A percentile compares a stretch with the other conserved stretches of the same genome.
phyloP scores from a whole-genome alignment of 2,113 vertebrate species.

The Verasper variegatus region DNA sequence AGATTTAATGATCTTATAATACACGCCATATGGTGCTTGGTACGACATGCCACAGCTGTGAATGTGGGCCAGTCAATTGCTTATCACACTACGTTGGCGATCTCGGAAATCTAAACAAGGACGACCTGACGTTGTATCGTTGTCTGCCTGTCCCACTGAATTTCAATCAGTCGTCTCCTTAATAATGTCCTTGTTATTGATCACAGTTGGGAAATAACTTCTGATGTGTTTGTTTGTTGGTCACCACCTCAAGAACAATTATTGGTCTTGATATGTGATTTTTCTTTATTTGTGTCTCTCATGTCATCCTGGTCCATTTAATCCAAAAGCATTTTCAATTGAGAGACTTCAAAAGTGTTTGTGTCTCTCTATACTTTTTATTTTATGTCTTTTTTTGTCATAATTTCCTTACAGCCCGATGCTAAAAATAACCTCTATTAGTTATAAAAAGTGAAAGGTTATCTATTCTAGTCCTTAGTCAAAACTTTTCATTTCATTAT shows the following conservation, averaged over 20 bases:
- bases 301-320: neutral
- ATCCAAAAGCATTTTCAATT: slow-evolving; percentile 1
- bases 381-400: neutral
- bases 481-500: neutral
- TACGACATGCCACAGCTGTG: slow-evolving; percentile 51
- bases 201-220: slow-evolving; percentile 34
- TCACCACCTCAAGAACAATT: slow-evolving; percentile 21
- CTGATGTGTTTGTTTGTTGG: slow-evolving; percentile 40
- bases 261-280: slow-evolving; percentile 27
- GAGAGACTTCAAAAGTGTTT: too few species aligned
- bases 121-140: slow-evolving; percentile 62
- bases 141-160: slow-evolving; percentile 51
- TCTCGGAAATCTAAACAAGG: slow-evolving; percentile 47
- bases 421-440: too few species aligned
- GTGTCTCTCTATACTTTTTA: neutral
- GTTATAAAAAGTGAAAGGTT: neutral
- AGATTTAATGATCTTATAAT: slow-evolving; percentile 44
- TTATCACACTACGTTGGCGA: slow-evolving; percentile 47
- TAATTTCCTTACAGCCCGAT: too few species aligned
- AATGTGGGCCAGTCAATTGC: slow-evolving; percentile 48
- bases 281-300: slow-evolving; percentile 8
- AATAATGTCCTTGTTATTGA: slow-evolving; percentile 55
- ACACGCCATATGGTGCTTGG: slow-evolving; percentile 47
- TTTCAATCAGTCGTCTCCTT: slow-evolving; percentile 63
- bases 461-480: neutral